These are phyloP conservation scores for Microplitis manilae DNA, from an alignment of 2,888 invertebrate species.

Conservation along the genomic window DNA sequence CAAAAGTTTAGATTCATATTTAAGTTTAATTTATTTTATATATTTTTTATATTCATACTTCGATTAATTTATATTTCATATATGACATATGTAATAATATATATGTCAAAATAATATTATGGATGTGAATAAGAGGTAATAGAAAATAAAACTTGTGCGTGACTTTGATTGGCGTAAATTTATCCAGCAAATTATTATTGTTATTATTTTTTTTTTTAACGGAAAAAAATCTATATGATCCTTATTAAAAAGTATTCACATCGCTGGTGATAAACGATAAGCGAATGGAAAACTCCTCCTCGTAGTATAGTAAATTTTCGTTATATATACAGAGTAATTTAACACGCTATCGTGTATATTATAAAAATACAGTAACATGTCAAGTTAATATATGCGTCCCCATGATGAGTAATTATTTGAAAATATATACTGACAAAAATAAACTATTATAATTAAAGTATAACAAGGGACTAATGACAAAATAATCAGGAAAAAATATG, in stretches of 20 bases:
- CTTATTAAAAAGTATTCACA: constrained; percentile 12
- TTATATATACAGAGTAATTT: not conserved
- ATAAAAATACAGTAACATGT: not conserved
- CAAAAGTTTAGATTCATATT: not conserved
- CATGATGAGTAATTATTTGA: not conserved
- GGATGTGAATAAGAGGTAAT: not conserved
- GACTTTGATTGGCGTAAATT: constrained; percentile 2
- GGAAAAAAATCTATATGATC: constrained; percentile 14
- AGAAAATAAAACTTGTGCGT: not conserved
- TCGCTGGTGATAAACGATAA: constrained; percentile 22
- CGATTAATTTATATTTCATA: too few relatives aligned
- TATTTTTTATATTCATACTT: too few relatives aligned
- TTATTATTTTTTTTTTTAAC: not conserved
- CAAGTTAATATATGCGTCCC: not conserved
- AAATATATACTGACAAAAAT: not conserved
- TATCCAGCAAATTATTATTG: not conserved
- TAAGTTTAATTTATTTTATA: not conserved
- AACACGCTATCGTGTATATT: not conserved
- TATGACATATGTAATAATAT: too few relatives aligned
- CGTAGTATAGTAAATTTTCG: not conserved
- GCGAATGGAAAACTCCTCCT: not conserved
- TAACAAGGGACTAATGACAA: too few relatives aligned
- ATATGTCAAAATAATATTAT: not conserved
- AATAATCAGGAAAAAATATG: too few relatives aligned
- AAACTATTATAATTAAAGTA: too few relatives aligned